Conservation (phyloP, 1,140 invertebrate genomes). For the Pseudomyrmex dendroicus region DNA sequence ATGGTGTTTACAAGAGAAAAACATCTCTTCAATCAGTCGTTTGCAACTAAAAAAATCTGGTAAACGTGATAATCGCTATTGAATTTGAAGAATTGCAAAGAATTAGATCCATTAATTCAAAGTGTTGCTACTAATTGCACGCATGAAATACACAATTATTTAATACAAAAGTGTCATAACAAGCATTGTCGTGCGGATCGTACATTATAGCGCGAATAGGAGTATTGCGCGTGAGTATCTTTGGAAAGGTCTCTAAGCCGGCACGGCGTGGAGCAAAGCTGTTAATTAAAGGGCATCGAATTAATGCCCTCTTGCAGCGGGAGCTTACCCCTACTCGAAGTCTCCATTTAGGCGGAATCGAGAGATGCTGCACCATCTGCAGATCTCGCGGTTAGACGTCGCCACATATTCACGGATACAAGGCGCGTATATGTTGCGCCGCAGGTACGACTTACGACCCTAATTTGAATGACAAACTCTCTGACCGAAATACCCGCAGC, state of each 20-base stretch:
- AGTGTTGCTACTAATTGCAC: no score
- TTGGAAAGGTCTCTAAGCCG: slow-evolving; percentile 5
- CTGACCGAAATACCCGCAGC: neutral
- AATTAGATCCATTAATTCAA: no score
- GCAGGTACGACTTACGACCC: neutral
- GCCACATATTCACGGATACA: neutral
- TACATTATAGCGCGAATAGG: neutral
- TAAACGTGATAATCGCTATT: no score
- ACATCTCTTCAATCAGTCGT: no score
- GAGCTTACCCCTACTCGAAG: neutral
- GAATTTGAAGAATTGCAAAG: no score
- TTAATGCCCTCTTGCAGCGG: slow-evolving; percentile 1
- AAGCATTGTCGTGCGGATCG: neutral
- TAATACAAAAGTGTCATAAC: neutral
- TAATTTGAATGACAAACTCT: slow-evolving; percentile 39
- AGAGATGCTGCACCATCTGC: slow-evolving; percentile 18
- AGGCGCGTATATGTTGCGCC: neutral
- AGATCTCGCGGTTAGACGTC: slow-evolving; percentile 25
- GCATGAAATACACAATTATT: no score
- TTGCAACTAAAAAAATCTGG: no score
- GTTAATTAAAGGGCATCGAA: slow-evolving; percentile 45
- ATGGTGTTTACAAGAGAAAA: no score
- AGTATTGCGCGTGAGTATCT: neutral
- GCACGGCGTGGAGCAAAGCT: neutral
- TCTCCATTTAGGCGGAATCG: slow-evolving; percentile 22